Conservation (phyloP, 2,888 invertebrate species). For the Nysson spinosus region DNA sequence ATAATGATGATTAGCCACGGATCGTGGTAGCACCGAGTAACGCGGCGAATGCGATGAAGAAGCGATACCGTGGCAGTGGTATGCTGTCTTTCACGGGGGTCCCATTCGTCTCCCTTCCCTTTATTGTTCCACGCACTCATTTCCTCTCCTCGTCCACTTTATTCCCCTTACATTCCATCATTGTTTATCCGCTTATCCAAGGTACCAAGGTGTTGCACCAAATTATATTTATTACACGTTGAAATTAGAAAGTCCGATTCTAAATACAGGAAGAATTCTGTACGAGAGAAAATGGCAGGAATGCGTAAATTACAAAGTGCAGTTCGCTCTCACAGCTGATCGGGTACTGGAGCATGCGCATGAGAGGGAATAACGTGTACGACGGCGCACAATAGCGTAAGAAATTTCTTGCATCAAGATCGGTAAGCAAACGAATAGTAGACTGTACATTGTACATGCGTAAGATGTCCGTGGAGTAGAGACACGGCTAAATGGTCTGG, state of each 20-base stretch:
- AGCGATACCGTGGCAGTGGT: constrained; percentile 67
- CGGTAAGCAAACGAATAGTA: constrained; percentile 55
- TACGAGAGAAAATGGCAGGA: no score
- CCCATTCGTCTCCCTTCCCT: constrained; percentile 35
- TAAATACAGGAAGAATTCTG: no score
- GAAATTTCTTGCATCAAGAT: constrained; percentile 44
- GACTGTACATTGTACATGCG: constrained; percentile 45
- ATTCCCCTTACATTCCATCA: background rate
- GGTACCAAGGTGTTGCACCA: no score
- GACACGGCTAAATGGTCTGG: constrained; percentile 54
- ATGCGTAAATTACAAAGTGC: constrained; percentile 13
- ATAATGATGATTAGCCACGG: constrained; percentile 73
- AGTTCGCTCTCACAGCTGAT: constrained; percentile 9
- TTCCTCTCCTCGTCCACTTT: constrained; percentile 6
- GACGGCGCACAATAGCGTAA: constrained; percentile 50
- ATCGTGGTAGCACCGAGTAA: constrained; percentile 63
- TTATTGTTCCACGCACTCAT: constrained; percentile 7
- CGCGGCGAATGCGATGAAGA: constrained; percentile 74
- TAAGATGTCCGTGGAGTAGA: constrained; percentile 48
- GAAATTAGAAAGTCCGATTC: no score
- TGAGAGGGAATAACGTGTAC: constrained; percentile 18
- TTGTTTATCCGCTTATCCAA: no score
- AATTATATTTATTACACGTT: no score
- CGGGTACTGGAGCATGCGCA: background rate
- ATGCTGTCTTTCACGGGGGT: constrained; percentile 70